phyloP scores from a whole-genome alignment of 2,113 vertebrate species.

The human region GRCh38 chr15:48931501-48932000 shows the following conservation, averaged over 20 bases:
- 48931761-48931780: background rate
- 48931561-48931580: background rate
- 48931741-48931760: background rate
- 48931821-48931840: background rate
- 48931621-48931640: background rate
- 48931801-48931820: background rate
- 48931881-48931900: too few species aligned
- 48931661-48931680: background rate
- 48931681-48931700: background rate
- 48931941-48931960: background rate
- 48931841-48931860: too few species aligned
- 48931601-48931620: background rate
- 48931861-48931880: too few species aligned
- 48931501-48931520: background rate
- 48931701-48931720: background rate
- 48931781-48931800: background rate
- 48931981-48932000: background rate
- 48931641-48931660: background rate
- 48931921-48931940: background rate
- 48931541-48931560: background rate
- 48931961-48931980: background rate
- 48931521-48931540: background rate
- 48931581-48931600: background rate
- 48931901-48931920: background rate
- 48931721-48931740: background rate